phyloP scores from a whole-genome alignment of 2,797 vertebrate species.

The Masticophis lateralis region DNA sequence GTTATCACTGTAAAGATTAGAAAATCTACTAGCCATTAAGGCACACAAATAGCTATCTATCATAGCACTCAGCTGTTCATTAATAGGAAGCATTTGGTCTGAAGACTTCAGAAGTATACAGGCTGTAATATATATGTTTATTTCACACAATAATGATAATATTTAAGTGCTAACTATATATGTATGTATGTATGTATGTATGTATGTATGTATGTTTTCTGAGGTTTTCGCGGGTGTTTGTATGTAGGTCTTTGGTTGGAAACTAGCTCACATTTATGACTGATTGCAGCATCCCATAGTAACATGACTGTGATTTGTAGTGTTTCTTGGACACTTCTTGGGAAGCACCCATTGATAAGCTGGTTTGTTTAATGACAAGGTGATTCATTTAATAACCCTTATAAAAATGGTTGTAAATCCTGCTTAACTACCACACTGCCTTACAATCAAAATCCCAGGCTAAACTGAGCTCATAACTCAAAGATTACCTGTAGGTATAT shows the following conservation, averaged over 20 bases:
- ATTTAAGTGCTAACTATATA: neutral
- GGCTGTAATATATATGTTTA: neutral
- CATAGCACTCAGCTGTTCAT: neutral
- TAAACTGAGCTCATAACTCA: neutral
- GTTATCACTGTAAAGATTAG: neutral
- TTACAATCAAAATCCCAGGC: neutral
- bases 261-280: neutral
- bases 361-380: neutral
- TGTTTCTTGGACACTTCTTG: neutral
- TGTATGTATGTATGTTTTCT: too few species aligned
- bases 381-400: neutral
- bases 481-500: neutral
- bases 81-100: neutral
- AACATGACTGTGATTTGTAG: neutral
- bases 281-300: neutral
- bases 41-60: neutral
- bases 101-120: neutral
- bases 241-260: too few species aligned
- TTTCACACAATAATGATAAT: conserved; percentile 8
- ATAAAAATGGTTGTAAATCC: neutral
- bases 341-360: neutral
- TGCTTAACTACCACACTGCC: neutral
- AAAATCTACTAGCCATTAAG: neutral
- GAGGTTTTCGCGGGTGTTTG: too few species aligned
- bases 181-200: neutral